Percentiles rank a stretch among this genome's conserved stretches.
These are phyloP conservation scores for Aporrectodea caliginosa DNA, from an alignment of 1,140 invertebrate genomes.

Conservation along the genomic window DNA sequence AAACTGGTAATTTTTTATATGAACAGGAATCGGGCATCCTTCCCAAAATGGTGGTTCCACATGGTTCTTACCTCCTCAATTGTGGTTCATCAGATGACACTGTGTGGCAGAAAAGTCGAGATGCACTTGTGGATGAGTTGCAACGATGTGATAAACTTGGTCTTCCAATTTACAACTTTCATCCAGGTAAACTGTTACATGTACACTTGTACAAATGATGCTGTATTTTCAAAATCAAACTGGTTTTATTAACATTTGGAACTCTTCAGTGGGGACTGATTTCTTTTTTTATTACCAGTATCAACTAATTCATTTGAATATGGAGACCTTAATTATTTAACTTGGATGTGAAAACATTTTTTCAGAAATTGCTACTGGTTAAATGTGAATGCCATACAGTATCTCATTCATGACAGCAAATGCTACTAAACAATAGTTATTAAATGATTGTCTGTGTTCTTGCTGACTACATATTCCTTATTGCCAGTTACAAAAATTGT, in stretches of 20 bases:
- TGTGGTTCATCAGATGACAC: constrained; percentile 57
- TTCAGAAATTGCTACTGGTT: constrained; percentile 8
- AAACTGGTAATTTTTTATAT: constrained; percentile 27
- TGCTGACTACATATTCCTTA: too few relatives aligned
- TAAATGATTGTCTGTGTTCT: too few relatives aligned
- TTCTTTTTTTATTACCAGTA: not conserved
- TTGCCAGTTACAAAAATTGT: too few relatives aligned
- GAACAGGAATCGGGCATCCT: constrained; percentile 42
- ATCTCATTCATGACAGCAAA: too few relatives aligned
- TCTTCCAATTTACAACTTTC: constrained; percentile 59
- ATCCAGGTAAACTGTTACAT: constrained; percentile 59
- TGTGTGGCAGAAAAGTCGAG: constrained; percentile 56
- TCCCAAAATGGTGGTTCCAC: constrained; percentile 51
- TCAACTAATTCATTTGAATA: not conserved
- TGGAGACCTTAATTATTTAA: not conserved
- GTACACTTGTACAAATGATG: not conserved
- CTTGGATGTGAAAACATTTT: not conserved
- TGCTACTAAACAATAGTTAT: too few relatives aligned
- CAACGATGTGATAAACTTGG: constrained; percentile 58
- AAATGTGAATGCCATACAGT: too few relatives aligned
- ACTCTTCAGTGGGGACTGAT: too few relatives aligned
- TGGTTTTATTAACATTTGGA: constrained; percentile 1
- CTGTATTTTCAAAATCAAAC: not conserved
- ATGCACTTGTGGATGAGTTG: constrained; percentile 58
- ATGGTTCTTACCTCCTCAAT: constrained; percentile 61